Evolutionary conservation across 1,140 invertebrate species (phyloP).

Genomic region (Calycopis cecrops): DNA sequence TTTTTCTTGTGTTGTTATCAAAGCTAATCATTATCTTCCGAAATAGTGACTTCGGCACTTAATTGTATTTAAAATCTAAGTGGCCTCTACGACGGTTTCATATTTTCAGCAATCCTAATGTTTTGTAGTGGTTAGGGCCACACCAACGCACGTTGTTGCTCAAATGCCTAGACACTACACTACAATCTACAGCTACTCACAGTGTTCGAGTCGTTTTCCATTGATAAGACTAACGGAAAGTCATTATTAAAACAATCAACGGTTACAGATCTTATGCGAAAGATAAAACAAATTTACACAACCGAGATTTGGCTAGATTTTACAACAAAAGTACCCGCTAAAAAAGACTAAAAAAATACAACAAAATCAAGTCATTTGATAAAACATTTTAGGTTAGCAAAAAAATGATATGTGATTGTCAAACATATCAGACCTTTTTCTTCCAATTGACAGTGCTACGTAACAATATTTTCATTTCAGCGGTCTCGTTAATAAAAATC

Average conservation of each 20-base stretch:
- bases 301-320: slow-evolving; percentile 65
- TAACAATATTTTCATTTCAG: slow-evolving; percentile 68
- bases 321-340: slow-evolving; percentile 64
- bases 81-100: not conserved
- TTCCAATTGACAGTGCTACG: slow-evolving; percentile 69
- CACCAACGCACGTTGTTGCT: too few relatives aligned
- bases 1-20: too few relatives aligned
- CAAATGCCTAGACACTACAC: too few relatives aligned
- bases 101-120: too few relatives aligned
- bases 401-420: slow-evolving; percentile 70
- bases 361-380: slow-evolving; percentile 71
- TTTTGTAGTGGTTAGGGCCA: not conserved
- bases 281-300: slow-evolving; percentile 51
- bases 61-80: not conserved
- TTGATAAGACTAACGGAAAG: slow-evolving; percentile 57
- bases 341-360: slow-evolving; percentile 62
- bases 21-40: not conserved
- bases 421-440: slow-evolving; percentile 72
- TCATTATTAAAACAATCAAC: slow-evolving; percentile 60
- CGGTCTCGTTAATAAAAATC: slow-evolving; percentile 53
- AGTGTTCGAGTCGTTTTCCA: slow-evolving; percentile 72
- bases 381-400: slow-evolving; percentile 75
- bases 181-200: slow-evolving; percentile 45
- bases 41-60: not conserved
- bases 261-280: slow-evolving; percentile 43